Base-by-base conservation (phyloP, 2,888 invertebrate species). In the Drosophila flavopinicola region DNA sequence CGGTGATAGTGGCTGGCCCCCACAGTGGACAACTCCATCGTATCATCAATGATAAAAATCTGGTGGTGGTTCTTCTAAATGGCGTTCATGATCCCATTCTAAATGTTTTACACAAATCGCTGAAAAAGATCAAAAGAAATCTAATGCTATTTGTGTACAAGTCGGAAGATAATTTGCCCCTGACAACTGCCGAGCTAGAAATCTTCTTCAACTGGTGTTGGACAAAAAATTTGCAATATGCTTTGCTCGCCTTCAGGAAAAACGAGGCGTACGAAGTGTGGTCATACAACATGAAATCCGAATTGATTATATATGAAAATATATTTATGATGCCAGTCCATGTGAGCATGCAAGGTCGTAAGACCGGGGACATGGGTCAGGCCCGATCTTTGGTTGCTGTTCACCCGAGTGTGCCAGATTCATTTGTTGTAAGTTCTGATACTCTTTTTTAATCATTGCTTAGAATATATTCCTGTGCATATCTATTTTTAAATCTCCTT, bases 1-100 rank as follows among this genome's bases (percentile, higher is more conserved):
- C 65, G 0, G 15, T 65, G 10, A 56, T 65, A 45, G 44, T 27
- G 3, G 57, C 38, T 5, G 65, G 66, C 1, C 5, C 7, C 4
- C 13, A 29, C 3, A 39, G n/a, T 2, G 38, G 11, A 1, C 4
- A 17, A 17, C 10, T 65, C 3, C 2, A 15, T 6, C 3, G 24
- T 9, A 7, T 33, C 3, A 25, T 45, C 13, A 1, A 7, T 11
- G 3, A 3, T 4, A 0, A 0, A 1, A 44, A 32, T 29, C 0
- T 44, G 9, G 54, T 17, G 1, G 1, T 66, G 9, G 38, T 49
- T 6, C n/a, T 15, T 11, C 39, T 39, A 24, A 23, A 7, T 20
- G 23, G 29, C 2, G n/a, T 44, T 2, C 2, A 38, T 3, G 39
- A 66, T 49, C n/a, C 9, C 0, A 44, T 6, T 0, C 30, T 66